Conservation (phyloP, 1,140 invertebrate genomes). For the Sogatella furcifera region DNA sequence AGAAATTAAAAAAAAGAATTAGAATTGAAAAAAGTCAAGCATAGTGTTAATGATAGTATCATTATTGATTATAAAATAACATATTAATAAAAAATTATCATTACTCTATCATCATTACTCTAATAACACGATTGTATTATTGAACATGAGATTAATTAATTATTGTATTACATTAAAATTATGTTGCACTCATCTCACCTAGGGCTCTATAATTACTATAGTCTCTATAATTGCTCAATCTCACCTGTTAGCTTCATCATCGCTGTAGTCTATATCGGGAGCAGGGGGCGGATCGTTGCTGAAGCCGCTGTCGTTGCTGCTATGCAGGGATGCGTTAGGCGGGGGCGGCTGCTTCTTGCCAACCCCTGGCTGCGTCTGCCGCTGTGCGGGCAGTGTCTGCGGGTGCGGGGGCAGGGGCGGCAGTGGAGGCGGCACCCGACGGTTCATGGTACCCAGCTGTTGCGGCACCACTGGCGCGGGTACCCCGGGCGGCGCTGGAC, state of each 20-base stretch:
- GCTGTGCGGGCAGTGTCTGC: constrained; percentile 35
- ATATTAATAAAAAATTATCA: too few species aligned
- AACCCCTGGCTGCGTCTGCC: constrained; percentile 30
- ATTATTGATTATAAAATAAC: too few species aligned
- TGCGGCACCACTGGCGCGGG: constrained; percentile 23
- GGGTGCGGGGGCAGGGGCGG: constrained; percentile 40
- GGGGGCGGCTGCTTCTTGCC: constrained; percentile 33
- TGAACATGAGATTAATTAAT: too few species aligned
- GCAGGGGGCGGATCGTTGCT: constrained; percentile 80
- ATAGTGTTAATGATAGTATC: too few species aligned
- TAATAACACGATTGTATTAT: too few species aligned
- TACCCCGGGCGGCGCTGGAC: constrained; percentile 19
- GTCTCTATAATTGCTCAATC: constrained; percentile 17
- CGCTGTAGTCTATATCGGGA: constrained; percentile 80
- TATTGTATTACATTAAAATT: too few species aligned
- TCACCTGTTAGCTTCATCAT: constrained; percentile 73
- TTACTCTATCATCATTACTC: too few species aligned
- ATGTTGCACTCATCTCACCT: too few species aligned
- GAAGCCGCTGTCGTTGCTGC: constrained; percentile 84
- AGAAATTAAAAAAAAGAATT: too few species aligned
- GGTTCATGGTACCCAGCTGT: constrained; percentile 29
- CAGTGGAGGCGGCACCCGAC: constrained; percentile 34
- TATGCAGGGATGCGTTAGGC: constrained; percentile 64
- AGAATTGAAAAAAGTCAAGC: too few species aligned
- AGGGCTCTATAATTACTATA: too few species aligned